phyloP scores from a whole-genome alignment of 2,113 vertebrate genomes.

The Pituophis catenifer region DNA sequence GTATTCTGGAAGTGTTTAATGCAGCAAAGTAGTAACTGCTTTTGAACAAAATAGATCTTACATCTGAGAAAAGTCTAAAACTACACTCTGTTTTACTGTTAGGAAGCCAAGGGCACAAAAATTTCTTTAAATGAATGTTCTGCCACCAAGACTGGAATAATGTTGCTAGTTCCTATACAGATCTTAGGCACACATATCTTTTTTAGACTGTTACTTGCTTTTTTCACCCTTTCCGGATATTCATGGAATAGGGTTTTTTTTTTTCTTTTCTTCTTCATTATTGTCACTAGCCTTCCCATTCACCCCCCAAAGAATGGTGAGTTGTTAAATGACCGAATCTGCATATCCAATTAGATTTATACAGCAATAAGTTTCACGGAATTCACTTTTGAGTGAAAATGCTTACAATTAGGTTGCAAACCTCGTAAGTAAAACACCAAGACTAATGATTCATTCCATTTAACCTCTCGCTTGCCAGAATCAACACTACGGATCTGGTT shows the following conservation, averaged over 20 bases:
- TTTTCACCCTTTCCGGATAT: background rate
- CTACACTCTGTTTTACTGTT: background rate
- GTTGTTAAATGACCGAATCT: background rate
- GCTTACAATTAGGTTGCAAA: background rate
- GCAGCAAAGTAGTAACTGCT: background rate
- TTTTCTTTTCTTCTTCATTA: background rate
- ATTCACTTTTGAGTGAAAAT: background rate
- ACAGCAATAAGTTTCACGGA: background rate
- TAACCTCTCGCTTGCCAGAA: background rate
- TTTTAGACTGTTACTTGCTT: background rate
- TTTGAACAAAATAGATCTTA: background rate
- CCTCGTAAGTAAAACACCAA: background rate
- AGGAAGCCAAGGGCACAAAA: conserved; percentile 1
- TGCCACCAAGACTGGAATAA: background rate
- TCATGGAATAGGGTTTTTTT: background rate
- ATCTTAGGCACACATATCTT: background rate
- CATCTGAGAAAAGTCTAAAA: background rate
- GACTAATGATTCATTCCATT: background rate
- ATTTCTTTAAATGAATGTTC: background rate
- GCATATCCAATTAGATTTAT: background rate
- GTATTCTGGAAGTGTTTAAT: background rate
- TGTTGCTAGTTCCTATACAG: background rate
- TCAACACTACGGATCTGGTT: background rate
- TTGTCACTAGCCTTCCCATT: background rate
- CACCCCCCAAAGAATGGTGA: background rate